A percentile compares a stretch with the other conserved stretches of the same genome.
Conservation (phyloP, 2,113 vertebrate species). For the Stictonetta naevosa region DNA sequence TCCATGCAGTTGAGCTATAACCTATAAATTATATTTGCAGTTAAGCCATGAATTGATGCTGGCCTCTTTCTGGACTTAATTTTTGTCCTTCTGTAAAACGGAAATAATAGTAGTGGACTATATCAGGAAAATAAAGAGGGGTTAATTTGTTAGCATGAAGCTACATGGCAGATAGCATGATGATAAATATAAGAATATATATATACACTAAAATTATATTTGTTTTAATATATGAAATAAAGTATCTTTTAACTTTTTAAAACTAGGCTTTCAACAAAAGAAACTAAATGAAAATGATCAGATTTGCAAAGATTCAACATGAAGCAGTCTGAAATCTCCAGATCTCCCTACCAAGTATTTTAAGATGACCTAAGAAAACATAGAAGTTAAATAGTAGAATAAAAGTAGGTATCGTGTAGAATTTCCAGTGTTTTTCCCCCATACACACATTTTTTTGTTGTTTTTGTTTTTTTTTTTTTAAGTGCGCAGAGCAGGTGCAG, state of each 20-base stretch:
- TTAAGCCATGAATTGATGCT: neutral
- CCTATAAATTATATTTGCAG: slow-evolving; percentile 3
- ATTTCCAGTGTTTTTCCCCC: neutral
- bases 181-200: neutral
- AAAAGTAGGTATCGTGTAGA: neutral
- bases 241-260: neutral
- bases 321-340: neutral
- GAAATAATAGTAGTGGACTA: neutral
- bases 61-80: neutral
- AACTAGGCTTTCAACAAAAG: neutral
- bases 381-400: neutral
- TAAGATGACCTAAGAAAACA: slow-evolving; percentile 7
- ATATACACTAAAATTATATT: neutral
- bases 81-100: slow-evolving; percentile 5
- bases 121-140: neutral
- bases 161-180: neutral
- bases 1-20: neutral
- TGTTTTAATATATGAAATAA: no score
- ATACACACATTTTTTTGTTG: neutral
- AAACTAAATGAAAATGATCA: neutral
- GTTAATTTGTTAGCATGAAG: neutral
- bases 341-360: neutral
- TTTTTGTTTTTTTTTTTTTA: neutral
- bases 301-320: neutral
- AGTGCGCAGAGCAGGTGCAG: slow-evolving; percentile 51